Conservation (phyloP, 2,113 vertebrate genomes). For the Callipepla squamata region DNA sequence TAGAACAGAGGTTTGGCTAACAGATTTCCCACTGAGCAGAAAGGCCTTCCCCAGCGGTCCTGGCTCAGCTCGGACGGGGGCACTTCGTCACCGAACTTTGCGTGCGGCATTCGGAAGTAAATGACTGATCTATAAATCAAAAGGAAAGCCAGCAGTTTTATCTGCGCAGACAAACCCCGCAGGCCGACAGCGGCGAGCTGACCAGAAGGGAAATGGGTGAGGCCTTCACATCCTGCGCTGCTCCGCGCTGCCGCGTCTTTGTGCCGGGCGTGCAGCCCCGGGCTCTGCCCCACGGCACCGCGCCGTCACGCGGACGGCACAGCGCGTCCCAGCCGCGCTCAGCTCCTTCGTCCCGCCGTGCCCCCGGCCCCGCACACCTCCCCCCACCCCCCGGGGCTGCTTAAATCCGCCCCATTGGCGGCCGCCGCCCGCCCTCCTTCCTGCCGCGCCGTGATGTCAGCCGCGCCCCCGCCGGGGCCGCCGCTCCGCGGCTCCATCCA, state of each 20-base stretch:
- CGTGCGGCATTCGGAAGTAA: constrained; percentile 49
- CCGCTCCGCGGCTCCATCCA: neutral
- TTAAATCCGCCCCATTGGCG: constrained; percentile 62
- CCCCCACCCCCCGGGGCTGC: no score
- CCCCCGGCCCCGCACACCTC: no score
- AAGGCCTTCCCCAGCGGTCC: neutral
- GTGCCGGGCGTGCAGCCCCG: neutral
- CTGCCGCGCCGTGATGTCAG: constrained; percentile 77
- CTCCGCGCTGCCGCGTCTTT: neutral
- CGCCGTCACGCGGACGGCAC: no score
- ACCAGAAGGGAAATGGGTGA: constrained; percentile 65
- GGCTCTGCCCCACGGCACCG: no score
- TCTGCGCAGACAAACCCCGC: neutral
- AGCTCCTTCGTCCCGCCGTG: no score
- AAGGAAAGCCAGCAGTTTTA: neutral
- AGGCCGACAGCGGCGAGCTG: neutral
- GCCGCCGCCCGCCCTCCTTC: constrained; percentile 66
- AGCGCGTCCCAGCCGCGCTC: no score
- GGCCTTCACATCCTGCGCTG: constrained; percentile 60
- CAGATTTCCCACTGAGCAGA: neutral
- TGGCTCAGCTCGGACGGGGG: neutral
- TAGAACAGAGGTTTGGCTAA: neutral
- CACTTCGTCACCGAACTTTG: constrained; percentile 62
- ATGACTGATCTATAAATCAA: neutral
- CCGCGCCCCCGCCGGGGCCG: constrained; percentile 55